These are phyloP conservation scores for Stramonita haemastoma DNA, from an alignment of 2,888 invertebrate species.

Conservation along the genomic window DNA sequence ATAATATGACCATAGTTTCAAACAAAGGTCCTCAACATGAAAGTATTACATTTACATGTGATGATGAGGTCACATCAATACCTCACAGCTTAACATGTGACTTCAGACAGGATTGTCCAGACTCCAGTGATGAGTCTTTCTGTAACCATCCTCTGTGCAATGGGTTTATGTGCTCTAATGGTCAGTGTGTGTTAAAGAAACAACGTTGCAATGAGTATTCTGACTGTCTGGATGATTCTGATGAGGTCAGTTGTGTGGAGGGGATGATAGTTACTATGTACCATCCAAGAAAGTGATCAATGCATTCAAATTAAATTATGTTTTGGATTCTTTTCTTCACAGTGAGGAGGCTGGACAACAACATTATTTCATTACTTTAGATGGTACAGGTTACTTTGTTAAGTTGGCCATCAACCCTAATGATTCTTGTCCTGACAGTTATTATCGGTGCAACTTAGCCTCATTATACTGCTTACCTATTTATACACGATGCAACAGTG, in stretches of 20 bases:
- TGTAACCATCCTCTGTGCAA: background rate
- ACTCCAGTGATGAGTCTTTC: constrained; percentile 5
- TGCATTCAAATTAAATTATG: background rate
- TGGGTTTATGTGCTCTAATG: background rate
- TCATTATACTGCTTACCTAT: background rate
- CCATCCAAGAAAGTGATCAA: background rate
- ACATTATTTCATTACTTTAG: background rate
- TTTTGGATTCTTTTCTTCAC: background rate
- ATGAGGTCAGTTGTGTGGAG: background rate
- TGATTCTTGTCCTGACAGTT: background rate
- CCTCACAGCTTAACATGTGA: background rate
- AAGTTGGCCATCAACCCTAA: background rate
- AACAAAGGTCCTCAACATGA: background rate
- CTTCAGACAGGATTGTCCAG: constrained; percentile 12
- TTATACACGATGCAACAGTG: background rate
- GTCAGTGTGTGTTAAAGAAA: background rate
- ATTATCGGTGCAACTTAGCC: background rate
- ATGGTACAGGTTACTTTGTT: constrained; percentile 2
- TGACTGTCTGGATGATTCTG: constrained; percentile 19
- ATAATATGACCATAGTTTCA: background rate
- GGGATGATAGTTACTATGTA: background rate
- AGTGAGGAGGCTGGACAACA: background rate
- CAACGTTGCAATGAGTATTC: constrained; percentile 1
- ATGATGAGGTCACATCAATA: background rate
- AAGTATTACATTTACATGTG: background rate